Conservation (phyloP, 2,888 invertebrate genomes). For the Sinopyrophorus schimmeli region DNA sequence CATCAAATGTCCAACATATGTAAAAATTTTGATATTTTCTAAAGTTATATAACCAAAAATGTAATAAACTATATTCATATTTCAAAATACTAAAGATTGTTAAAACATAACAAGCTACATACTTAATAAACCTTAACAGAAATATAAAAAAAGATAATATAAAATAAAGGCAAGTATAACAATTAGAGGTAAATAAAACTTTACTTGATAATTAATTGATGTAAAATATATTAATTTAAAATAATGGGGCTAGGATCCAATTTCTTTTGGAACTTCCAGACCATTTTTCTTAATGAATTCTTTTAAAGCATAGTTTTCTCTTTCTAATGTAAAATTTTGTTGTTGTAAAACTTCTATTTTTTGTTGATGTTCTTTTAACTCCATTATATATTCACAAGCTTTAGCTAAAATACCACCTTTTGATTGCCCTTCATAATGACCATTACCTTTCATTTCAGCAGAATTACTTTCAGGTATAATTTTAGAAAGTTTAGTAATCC, state of each 20-base stretch:
- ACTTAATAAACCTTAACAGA: conserved; percentile 17
- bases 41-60: conserved; percentile 6
- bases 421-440: conserved; percentile 70
- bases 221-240: conserved; percentile 13
- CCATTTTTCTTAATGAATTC: conserved; percentile 70
- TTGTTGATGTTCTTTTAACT: conserved; percentile 77
- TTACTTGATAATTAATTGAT: conserved; percentile 9
- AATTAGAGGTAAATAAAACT: conserved; percentile 16
- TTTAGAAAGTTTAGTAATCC: conserved; percentile 92
- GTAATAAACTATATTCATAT: conserved; percentile 22
- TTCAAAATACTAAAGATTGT: conserved; percentile 13
- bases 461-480: conserved; percentile 72
- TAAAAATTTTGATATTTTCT: conserved; percentile 1
- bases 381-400: conserved; percentile 92
- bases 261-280: conserved; percentile 53
- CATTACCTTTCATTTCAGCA: conserved; percentile 66
- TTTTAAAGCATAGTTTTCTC: conserved; percentile 74
- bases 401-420: conserved; percentile 95
- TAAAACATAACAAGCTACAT: conserved; percentile 22
- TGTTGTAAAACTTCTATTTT: conserved; percentile 72
- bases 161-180: conserved; percentile 29
- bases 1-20: conserved; percentile 5
- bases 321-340: conserved; percentile 72
- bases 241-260: conserved; percentile 30
- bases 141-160: conserved; percentile 24